phyloP scores from a whole-genome alignment of 2,113 vertebrate species.

The Emydocephalus ijimae region DNA sequence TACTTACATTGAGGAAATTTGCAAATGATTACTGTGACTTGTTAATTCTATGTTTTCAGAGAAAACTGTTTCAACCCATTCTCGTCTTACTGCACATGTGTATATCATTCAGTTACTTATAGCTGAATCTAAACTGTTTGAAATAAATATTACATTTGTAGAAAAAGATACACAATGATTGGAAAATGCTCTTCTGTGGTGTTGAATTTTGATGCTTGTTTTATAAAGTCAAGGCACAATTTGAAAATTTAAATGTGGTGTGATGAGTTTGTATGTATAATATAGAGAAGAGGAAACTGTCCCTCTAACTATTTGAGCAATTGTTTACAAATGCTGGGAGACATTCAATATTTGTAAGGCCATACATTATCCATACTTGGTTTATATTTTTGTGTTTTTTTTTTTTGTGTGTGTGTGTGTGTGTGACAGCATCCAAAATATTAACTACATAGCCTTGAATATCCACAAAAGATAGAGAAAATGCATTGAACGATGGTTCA shows the following conservation, averaged over 20 bases:
- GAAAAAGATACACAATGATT: neutral
- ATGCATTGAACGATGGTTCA: neutral
- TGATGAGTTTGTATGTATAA: neutral
- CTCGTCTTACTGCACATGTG: neutral
- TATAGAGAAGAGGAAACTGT: neutral
- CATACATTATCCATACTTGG: neutral
- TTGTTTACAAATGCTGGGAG: neutral
- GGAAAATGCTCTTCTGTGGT: neutral
- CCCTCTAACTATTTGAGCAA: neutral
- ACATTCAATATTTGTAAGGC: neutral
- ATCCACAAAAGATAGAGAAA: neutral
- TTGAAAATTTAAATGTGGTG: neutral
- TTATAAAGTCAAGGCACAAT: neutral
- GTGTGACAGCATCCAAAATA: neutral
- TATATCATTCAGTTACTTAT: neutral
- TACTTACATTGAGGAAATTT: neutral
- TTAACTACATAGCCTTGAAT: neutral
- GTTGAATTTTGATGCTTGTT: neutral
- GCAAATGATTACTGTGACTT: neutral
- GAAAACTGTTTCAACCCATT: neutral
- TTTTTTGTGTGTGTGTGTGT: neutral
- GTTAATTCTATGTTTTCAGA: neutral
- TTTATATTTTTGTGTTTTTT: neutral
- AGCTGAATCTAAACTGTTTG: neutral
- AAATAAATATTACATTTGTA: neutral